These are phyloP conservation scores for Caenorhabditis tropicalis DNA, from an alignment of 1,140 invertebrate species.

Conservation along the genomic window DNA sequence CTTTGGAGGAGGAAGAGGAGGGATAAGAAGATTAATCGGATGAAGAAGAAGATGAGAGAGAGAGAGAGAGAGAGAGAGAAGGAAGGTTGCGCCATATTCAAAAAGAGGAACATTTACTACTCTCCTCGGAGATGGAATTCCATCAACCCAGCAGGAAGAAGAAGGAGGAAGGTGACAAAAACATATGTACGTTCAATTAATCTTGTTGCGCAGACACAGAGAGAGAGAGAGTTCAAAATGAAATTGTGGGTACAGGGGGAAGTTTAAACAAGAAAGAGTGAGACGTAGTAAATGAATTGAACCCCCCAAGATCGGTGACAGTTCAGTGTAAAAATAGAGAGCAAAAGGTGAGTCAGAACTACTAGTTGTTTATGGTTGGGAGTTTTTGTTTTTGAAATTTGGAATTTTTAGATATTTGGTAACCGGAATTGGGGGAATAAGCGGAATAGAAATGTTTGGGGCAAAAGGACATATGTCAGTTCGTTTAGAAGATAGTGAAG, in stretches of 20 bases:
- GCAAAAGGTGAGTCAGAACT: neutral
- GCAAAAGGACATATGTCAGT: no score
- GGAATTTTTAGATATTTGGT: no score
- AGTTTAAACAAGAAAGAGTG: conserved; percentile 20
- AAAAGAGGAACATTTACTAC: conserved; percentile 27
- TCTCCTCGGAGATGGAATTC: neutral
- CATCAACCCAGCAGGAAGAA: neutral
- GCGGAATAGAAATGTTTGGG: no score
- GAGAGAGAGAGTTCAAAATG: neutral
- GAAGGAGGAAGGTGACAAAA: conserved; percentile 17
- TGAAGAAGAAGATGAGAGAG: neutral
- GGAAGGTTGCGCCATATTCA: conserved; percentile 26
- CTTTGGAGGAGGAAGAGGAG: neutral
- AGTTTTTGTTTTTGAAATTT: no score
- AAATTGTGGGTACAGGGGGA: neutral
- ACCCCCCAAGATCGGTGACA: neutral
- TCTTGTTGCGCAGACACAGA: conserved; percentile 16
- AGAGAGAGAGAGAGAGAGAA: neutral
- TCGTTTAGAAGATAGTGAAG: no score
- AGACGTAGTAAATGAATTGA: neutral
- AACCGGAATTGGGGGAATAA: no score
- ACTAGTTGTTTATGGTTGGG: no score
- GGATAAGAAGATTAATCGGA: neutral
- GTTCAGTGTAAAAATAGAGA: neutral
- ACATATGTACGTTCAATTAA: conserved; percentile 41